Evolutionary conservation across 2,113 vertebrate species (phyloP), one percentile per base, ranked within the genome.

Genomic region (Thunnus maccoyii): DNA sequence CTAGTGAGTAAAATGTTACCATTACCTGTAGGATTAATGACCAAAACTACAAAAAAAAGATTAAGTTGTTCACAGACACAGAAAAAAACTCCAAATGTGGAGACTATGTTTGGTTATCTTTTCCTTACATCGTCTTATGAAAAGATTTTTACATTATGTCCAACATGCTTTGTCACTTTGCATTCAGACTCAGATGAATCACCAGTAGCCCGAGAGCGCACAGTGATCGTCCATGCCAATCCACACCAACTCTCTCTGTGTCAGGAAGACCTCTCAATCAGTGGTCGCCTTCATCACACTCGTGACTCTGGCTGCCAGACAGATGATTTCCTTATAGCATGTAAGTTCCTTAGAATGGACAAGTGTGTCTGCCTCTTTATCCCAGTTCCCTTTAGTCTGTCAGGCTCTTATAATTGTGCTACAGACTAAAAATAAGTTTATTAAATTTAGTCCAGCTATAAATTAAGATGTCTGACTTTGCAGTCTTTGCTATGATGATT

Each of bases 301-400:
- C 96, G 96, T 83, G 98, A 99, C 93, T 99, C 98, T 0, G 98
- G 98, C 94, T 99, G 98, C 92, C 98, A 99, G 92, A 99, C 98
- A 0, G 98, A 99, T 89, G 98, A 99, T 90, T 97, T 98, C 88
- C 94, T 98, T 79, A 99, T 99, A 86, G 95, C 92, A 87, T 94
- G 93, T 94, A 93, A 50, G 93, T 90, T 90, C 82, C 55, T 83
- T 52, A 86, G 18, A 76, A 86, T 51, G 25, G 41, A 79, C 30
- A 74, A 78, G 25, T 82, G 58, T 63, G 47, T 73, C 74, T 73
- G 47, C 52, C 67, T 66, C 70, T 76, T 67, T 44, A 74, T 61
- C 65, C 14, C 17, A 58, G 41, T 79, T 63, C 36, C 18, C 75
- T 79, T 85, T 66, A 64, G 41, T 76, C 51, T 77, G 18, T 70